Evolutionary conservation across 2,888 invertebrate genomes (phyloP), one percentile per base, ranked within the genome.

Genomic region (Leptothorax acervorum): DNA sequence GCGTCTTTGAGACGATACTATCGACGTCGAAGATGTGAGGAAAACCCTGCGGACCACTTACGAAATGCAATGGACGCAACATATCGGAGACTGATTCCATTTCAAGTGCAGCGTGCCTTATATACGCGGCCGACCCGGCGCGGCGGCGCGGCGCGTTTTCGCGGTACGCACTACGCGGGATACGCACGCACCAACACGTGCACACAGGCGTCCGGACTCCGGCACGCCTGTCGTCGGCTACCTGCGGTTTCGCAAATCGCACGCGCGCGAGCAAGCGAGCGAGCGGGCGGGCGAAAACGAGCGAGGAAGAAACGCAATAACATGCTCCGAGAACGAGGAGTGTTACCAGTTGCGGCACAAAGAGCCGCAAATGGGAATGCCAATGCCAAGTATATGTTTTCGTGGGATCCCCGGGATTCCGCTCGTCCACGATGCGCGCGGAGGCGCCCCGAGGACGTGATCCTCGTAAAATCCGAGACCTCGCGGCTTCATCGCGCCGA

Each of bases 21-120:
- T 75, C 15, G 35, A 53, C 28, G 65, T 51, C 23, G 28, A 42
- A 28, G 42, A 65, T 0, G 18, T 1, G 28, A 31, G 15, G 12
- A 5, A 42, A 18, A 0, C 8, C 28, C 4, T 66, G 35, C 2
- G 6, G 12, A 35, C 9, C 79, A 81, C 79, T 81, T 81, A 81
- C 79, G 74, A 81, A 81, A 60, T 73, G 79, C 60, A 81, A 73
- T 62, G 73, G 79, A 28, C 79, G 79, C 60, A 60, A 60, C 79
- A 81, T 81, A 39, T 81, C n/a, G 57, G 23, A 48, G 60, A 81
- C 79, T 81, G 74, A 81, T 81, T 81, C 12, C 74, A 73, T 51
- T 81, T 81, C 60, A 60, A 81, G 28, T 74, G 28, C 18, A 39
- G 55, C 79, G 12, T 48, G 74, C 48, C 39, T 81, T 81, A 81